Conservation (phyloP, 2,113 vertebrate species). For the Rynchops niger region DNA sequence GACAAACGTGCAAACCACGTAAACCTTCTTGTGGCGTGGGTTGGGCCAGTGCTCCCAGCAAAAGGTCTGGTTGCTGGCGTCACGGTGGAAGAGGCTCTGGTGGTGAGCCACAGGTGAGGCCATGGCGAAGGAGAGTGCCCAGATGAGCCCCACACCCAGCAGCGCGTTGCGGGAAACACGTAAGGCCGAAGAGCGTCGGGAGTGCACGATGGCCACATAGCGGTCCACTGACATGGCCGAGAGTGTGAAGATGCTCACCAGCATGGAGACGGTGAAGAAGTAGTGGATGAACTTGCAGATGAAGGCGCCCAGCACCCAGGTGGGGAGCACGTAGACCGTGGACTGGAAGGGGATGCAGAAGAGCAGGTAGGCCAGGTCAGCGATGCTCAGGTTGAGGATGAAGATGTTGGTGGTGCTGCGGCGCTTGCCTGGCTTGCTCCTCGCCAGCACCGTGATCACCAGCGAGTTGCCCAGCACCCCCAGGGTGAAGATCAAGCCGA, state of each 20-base stretch:
- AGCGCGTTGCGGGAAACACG: conserved; percentile 85
- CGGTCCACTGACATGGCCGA: conserved; percentile 97
- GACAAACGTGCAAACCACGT: conserved; percentile 90
- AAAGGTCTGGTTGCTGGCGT: conserved; percentile 83
- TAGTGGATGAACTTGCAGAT: conserved; percentile 96
- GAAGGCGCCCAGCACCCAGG: conserved; percentile 93
- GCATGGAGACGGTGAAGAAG: conserved; percentile 96
- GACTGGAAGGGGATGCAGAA: conserved; percentile 97
- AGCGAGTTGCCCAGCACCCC: conserved; percentile 94
- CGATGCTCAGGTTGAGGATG: conserved; percentile 94
- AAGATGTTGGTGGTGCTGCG: conserved; percentile 95
- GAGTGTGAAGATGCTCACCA: conserved; percentile 96
- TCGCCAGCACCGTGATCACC: conserved; percentile 92
- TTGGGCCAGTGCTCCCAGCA: conserved; percentile 94
- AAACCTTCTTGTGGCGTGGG: conserved; percentile 84
- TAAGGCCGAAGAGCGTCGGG: conserved; percentile 88
- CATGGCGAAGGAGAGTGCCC: conserved; percentile 89
- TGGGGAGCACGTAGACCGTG: conserved; percentile 89
- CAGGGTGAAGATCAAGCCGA: conserved; percentile 88
- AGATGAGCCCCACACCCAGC: conserved; percentile 87
- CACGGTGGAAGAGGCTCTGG: conserved; percentile 82
- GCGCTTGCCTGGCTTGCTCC: conserved; percentile 86
- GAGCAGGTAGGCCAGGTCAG: conserved; percentile 94
- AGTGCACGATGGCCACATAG: conserved; percentile 95
- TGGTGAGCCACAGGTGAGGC: conserved; percentile 91